phyloP scores from a whole-genome alignment of 1,140 invertebrate genomes.

The Phocides pigmalion region DNA sequence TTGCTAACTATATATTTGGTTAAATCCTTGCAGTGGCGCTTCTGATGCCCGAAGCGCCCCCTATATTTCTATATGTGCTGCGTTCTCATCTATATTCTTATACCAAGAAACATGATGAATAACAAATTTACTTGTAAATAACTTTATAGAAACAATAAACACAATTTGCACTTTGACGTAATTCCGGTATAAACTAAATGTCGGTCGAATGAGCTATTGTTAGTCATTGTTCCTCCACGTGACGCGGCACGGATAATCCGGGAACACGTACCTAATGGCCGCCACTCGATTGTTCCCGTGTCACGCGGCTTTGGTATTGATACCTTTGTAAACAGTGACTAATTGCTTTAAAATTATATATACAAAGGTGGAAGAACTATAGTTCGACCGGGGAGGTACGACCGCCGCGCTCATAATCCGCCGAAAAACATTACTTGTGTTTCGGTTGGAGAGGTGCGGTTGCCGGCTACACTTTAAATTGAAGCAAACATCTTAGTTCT shows the following conservation, averaged over 20 bases:
- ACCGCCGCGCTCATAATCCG: too few relatives aligned
- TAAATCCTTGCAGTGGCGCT: too few relatives aligned
- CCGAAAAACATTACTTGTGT: too few relatives aligned
- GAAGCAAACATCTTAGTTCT: too few relatives aligned
- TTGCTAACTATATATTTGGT: too few relatives aligned
- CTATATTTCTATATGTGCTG: too few relatives aligned
- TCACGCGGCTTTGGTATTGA: background rate
- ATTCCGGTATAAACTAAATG: conserved; percentile 26
- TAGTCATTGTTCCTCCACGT: background rate
- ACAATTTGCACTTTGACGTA: conserved; percentile 24
- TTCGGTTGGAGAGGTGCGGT: too few relatives aligned
- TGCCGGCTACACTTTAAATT: too few relatives aligned
- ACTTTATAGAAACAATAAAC: background rate
- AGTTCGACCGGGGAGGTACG: too few relatives aligned
- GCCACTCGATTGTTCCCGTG: conserved; percentile 23
- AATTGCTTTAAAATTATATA: conserved; percentile 2
- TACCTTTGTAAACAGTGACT: conserved; percentile 16
- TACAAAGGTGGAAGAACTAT: background rate
- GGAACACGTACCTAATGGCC: conserved; percentile 8
- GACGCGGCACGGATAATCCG: conserved; percentile 6
- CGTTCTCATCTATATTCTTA: too few relatives aligned
- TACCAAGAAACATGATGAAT: too few relatives aligned
- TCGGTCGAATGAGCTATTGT: conserved; percentile 17
- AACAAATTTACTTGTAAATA: background rate
- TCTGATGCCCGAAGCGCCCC: too few relatives aligned